Percentiles rank a stretch among this genome's conserved stretches.
These are phyloP conservation scores for Raphicerus campestris DNA, from an alignment of 2,113 vertebrate genomes.

Conservation along the genomic window DNA sequence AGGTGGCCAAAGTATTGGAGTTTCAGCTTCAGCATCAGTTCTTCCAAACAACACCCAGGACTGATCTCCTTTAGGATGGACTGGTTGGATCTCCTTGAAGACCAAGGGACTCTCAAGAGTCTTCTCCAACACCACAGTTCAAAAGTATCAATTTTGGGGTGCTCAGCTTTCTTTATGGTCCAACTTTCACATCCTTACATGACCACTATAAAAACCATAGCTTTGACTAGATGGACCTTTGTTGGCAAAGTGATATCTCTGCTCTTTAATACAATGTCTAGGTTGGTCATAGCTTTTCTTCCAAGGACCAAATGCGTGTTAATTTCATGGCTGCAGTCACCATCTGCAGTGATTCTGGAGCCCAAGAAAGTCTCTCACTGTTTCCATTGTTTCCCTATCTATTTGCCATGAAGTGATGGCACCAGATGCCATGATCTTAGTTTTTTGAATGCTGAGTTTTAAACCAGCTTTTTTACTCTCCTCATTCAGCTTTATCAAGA, in stretches of 20 bases:
- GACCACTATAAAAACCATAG: not conserved
- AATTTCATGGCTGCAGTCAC: not conserved
- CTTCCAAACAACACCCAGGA: not conserved
- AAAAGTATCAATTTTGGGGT: not conserved
- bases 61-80: not conserved
- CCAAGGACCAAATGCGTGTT: not conserved
- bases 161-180: not conserved
- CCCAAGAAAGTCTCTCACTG: not conserved
- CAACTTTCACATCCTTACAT: not conserved
- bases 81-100: not conserved
- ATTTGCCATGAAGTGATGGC: not conserved
- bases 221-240: not conserved
- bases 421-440: not conserved
- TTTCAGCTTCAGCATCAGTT: not conserved
- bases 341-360: not conserved
- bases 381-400: not conserved
- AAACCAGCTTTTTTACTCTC: not conserved
- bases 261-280: not conserved
- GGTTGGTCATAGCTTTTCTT: not conserved
- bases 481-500: not conserved
- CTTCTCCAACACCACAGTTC: not conserved
- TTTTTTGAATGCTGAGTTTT: not conserved
- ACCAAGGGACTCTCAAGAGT: not conserved
- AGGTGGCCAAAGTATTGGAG: not conserved
- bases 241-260: fast-evolving